A percentile compares a stretch with the other conserved stretches of the same genome.
These are phyloP conservation scores for Actinernus sp. DNA, from an alignment of 92 coral and sea anemone genomes.

Conservation along the genomic window DNA sequence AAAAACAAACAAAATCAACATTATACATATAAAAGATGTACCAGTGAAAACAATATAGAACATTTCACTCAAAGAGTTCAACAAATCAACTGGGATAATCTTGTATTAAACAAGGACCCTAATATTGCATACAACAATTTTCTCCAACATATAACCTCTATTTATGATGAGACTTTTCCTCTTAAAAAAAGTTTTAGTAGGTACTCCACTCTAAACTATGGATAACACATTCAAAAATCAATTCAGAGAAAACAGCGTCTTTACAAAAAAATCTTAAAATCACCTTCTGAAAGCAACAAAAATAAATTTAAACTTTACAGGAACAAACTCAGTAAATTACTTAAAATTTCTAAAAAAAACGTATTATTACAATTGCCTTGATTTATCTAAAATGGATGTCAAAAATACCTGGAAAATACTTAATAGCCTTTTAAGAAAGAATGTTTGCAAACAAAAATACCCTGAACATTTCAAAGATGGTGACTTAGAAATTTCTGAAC, in stretches of 20 bases:
- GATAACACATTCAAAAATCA: conserved; percentile 17
- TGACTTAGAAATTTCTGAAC: conserved; percentile 1
- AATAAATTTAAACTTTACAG: conserved; percentile 9
- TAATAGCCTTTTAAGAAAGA: conserved; percentile 1
- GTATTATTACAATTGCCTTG: too few relatives aligned
- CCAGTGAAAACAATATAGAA: too few relatives aligned
- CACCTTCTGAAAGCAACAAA: conserved; percentile 9
- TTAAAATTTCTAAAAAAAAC: conserved; percentile 11
- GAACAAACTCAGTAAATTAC: conserved; percentile 14
- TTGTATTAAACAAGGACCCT: too few relatives aligned
- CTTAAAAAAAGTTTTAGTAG: conserved; percentile 7
- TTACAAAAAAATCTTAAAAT: conserved; percentile 10
- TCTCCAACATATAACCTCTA: neutral
- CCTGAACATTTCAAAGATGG: conserved; percentile 14
- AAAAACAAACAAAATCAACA: neutral
- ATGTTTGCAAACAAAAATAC: neutral
- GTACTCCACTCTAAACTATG: conserved; percentile 16
- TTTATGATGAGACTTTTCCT: conserved; percentile 26
- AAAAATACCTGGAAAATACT: conserved; percentile 25
- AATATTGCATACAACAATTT: conserved; percentile 13
- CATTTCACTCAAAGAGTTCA: too few relatives aligned
- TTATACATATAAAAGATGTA: neutral
- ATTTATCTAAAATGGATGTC: conserved; percentile 1
- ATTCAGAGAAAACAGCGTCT: conserved; percentile 16
- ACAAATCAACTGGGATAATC: too few relatives aligned